Evolutionary conservation across 92 coral and sea anemone species (phyloP).

Genomic region (Plumapathes pennacea): DNA sequence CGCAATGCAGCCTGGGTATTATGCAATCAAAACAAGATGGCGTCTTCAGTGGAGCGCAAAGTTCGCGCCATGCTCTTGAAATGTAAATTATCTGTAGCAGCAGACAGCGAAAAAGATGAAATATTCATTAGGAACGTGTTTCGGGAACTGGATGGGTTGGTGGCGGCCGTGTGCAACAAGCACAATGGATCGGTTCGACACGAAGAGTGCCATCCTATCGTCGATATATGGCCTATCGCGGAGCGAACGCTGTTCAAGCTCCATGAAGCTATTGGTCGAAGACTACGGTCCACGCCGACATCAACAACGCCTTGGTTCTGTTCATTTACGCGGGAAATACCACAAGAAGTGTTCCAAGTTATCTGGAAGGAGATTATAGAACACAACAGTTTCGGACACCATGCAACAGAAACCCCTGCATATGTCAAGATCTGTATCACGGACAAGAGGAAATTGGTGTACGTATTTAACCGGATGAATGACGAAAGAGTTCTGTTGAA

Average conservation of each 20-base stretch:
- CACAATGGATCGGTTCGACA: not conserved
- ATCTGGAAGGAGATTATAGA: conserved; percentile 21
- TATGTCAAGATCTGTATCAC: conserved; percentile 1
- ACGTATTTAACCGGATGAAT: conserved; percentile 19
- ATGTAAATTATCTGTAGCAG: too few species aligned
- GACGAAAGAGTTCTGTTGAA: conserved; percentile 11
- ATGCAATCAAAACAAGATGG: too few species aligned
- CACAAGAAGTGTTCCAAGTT: conserved; percentile 29
- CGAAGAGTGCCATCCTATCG: conserved; percentile 4
- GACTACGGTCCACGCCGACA: conserved; percentile 14
- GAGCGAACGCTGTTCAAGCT: conserved; percentile 11
- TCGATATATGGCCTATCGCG: conserved; percentile 20
- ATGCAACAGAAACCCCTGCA: conserved; percentile 5
- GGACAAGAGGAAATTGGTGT: conserved; percentile 23
- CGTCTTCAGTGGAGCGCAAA: too few species aligned
- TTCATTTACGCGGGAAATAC: conserved; percentile 11
- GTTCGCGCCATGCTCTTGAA: too few species aligned
- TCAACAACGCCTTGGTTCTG: conserved; percentile 16
- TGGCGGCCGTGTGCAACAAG: too few species aligned
- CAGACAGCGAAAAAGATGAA: too few species aligned
- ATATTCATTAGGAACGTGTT: too few species aligned
- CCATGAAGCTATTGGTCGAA: conserved; percentile 3
- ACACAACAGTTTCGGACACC: conserved; percentile 40
- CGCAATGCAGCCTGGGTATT: too few species aligned
- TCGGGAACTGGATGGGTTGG: too few species aligned